Evolutionary conservation across 2,797 vertebrate genomes (phyloP), one percentile per base, ranked within the genome.

Genomic region (Etheostoma perlongum): DNA sequence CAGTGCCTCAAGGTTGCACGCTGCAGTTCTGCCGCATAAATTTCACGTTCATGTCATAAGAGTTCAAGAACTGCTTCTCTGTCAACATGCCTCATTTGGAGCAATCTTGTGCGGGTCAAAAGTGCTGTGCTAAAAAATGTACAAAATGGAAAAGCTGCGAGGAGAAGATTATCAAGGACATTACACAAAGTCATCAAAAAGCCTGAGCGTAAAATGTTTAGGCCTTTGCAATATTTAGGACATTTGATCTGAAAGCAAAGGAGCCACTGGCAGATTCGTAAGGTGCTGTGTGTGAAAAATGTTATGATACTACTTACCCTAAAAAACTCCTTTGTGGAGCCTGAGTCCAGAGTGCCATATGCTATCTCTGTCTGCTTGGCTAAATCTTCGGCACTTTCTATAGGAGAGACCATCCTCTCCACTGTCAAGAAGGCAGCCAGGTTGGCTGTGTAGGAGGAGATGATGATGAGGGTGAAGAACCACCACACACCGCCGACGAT

Each of bases 401-500:
- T 99, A 67, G 98, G 98, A 79, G 98, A 99, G 70, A 99, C 98
- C 98, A 99, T 99, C 91, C 98, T 98, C 88, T 99, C 98, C 88
- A 99, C 98, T 42, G 98, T 99, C 78, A 99, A 95, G 95, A 99
- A 99, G 93, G 98, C 98, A 94, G 98, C 98, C 63, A 99, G 96
- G 93, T 99, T 99, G 95, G 98, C 98, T 89, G 98, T 99, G 93
- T 99, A 99, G 93, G 98, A 99, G 79, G 98, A 99, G 95, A 99
- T 99, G 93, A 99, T 99, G 96, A 99, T 99, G 95, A 99, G 97
- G 86, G 98, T 99, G 96, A 99, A 99, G 96, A 99, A 99, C 98
- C 98, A 99, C 98, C 98, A 99, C 92, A 99, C 98, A 60, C 98
- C 98, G 92, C 98, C 98, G 0, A 99, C 98, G 83, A 99, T 99